Conservation (phyloP, 2,113 vertebrate genomes). For the Scomber japonicus region DNA sequence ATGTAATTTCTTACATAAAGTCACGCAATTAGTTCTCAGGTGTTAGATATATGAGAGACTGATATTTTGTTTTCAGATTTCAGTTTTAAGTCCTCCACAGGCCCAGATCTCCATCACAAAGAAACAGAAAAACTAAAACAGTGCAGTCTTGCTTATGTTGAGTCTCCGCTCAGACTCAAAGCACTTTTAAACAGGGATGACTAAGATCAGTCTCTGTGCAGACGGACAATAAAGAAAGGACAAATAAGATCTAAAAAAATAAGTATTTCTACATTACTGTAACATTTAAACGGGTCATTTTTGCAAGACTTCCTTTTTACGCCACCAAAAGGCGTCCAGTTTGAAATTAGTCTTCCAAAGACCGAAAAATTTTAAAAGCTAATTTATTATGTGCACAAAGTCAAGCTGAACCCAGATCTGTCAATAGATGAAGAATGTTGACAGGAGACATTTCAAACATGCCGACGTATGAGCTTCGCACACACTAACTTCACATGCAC, state of each 20-base stretch:
- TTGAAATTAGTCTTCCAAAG: slow-evolving; percentile 51
- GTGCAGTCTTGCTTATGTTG: slow-evolving; percentile 16
- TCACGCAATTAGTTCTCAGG: background rate
- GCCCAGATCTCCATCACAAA: slow-evolving; percentile 29
- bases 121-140: background rate
- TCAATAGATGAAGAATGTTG: slow-evolving; percentile 26
- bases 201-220: slow-evolving; percentile 25
- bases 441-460: slow-evolving; percentile 44
- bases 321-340: slow-evolving; percentile 47
- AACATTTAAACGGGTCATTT: slow-evolving; percentile 17
- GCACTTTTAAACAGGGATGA: slow-evolving; percentile 1
- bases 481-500: slow-evolving; percentile 63
- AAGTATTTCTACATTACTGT: slow-evolving; percentile 47
- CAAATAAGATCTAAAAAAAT: slow-evolving; percentile 65
- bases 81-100: background rate
- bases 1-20: background rate
- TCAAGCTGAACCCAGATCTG: slow-evolving; percentile 51
- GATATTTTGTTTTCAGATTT: background rate
- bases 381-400: slow-evolving; percentile 32
- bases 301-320: background rate
- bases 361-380: slow-evolving; percentile 33
- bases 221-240: slow-evolving; percentile 9
- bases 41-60: background rate
- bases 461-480: slow-evolving; percentile 36
- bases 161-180: slow-evolving; percentile 42